A percentile compares a stretch with the other conserved stretches of the same genome.
Evolutionary conservation across 2,113 vertebrate genomes (phyloP).

Genomic region (Tichodroma muraria): DNA sequence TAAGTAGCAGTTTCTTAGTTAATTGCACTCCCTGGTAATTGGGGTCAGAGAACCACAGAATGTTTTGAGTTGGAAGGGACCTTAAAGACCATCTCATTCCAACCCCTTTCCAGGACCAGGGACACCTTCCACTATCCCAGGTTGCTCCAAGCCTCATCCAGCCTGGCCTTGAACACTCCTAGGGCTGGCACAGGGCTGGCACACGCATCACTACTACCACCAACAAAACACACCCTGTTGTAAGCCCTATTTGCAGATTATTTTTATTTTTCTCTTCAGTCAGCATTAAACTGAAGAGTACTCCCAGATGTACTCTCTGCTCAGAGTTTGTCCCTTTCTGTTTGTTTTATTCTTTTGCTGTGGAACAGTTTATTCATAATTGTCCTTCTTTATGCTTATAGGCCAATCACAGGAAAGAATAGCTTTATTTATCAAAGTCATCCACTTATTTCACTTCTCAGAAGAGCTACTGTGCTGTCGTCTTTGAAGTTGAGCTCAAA

Average conservation of each 20-base stretch:
- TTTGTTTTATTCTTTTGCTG: not conserved
- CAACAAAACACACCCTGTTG: not conserved
- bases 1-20: not conserved
- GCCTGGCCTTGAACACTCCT: not conserved
- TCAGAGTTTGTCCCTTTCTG: not conserved
- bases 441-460: not conserved
- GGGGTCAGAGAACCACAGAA: not conserved
- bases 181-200: not conserved
- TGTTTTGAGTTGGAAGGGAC: not conserved
- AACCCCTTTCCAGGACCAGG: not conserved
- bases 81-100: not conserved
- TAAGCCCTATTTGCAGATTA: not conserved
- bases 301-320: not conserved
- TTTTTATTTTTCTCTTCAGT: not conserved
- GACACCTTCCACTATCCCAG: not conserved
- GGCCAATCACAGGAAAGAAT: not conserved
- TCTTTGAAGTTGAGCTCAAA: slow-evolving; percentile 4
- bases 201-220: not conserved
- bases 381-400: not conserved
- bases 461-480: not conserved
- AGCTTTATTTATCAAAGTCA: slow-evolving; percentile 30
- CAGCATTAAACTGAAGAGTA: not conserved
- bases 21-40: not conserved
- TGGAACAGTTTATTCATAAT: not conserved
- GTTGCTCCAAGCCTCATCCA: not conserved